Evolutionary conservation across 2,797 vertebrate genomes (phyloP).

Genomic region (Siniperca obscura): DNA sequence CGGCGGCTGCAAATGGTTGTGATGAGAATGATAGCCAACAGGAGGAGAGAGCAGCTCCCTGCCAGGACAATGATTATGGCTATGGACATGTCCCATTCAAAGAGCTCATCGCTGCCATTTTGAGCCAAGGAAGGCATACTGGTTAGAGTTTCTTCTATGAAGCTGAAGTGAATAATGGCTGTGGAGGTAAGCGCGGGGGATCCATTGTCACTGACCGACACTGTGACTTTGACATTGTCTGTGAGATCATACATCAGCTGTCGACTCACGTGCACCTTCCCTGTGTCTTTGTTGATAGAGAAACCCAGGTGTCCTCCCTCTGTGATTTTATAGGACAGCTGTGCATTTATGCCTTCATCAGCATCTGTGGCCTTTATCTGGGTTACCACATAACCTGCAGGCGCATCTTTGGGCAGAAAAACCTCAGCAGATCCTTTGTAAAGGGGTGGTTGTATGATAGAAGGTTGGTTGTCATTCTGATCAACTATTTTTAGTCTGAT

Average conservation of each 20-base stretch:
- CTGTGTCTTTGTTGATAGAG: constrained; percentile 89
- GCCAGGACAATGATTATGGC: constrained; percentile 94
- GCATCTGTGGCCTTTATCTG: constrained; percentile 92
- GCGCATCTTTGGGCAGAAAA: constrained; percentile 89
- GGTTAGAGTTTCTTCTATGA: constrained; percentile 86
- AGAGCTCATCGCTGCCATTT: constrained; percentile 82
- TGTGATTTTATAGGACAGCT: constrained; percentile 90
- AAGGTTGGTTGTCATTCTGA: constrained; percentile 94
- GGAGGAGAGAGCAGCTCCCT: constrained; percentile 93
- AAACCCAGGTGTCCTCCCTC: constrained; percentile 90
- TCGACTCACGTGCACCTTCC: constrained; percentile 89
- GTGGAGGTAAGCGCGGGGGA: constrained; percentile 89
- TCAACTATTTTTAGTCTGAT: constrained; percentile 93
- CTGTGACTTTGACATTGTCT: constrained; percentile 87
- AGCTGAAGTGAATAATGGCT: constrained; percentile 88
- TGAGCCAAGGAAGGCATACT: constrained; percentile 84
- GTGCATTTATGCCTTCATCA: constrained; percentile 91
- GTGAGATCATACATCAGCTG: constrained; percentile 90
- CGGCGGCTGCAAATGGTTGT: constrained; percentile 93
- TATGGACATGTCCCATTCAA: constrained; percentile 92
- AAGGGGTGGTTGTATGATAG: constrained; percentile 88
- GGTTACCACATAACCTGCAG: constrained; percentile 89
- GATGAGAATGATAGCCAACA: constrained; percentile 93
- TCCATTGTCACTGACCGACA: constrained; percentile 90
- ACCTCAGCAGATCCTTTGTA: constrained; percentile 92